Evolutionary conservation across 2,888 invertebrate species (phyloP).

Genomic region (Apodemia duryi): DNA sequence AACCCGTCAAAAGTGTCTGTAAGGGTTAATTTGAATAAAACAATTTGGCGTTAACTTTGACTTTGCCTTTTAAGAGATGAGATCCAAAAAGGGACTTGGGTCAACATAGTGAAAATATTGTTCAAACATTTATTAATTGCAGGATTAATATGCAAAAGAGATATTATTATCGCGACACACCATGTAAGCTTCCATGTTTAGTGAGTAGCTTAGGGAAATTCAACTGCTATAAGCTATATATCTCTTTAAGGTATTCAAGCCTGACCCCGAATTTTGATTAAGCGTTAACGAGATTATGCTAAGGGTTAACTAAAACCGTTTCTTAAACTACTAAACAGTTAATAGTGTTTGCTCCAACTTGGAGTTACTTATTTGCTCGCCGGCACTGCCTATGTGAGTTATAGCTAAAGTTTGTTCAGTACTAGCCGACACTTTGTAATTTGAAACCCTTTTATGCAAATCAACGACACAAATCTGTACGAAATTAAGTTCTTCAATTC

Average conservation of each 20-base stretch:
- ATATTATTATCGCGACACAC: neutral
- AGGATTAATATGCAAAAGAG: neutral
- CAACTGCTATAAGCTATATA: constrained; percentile 2
- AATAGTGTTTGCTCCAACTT: constrained; percentile 61
- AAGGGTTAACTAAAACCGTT: constrained; percentile 36
- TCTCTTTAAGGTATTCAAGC: constrained; percentile 47
- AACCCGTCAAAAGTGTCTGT: too few relatives aligned
- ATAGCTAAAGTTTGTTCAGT: constrained; percentile 48
- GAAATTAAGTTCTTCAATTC: neutral
- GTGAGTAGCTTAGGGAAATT: neutral
- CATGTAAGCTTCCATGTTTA: neutral
- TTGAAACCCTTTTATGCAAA: constrained; percentile 54
- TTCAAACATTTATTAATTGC: neutral
- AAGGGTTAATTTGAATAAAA: too few relatives aligned
- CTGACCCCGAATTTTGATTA: constrained; percentile 71
- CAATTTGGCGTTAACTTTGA: too few relatives aligned
- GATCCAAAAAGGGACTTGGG: too few relatives aligned
- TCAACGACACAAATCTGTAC: constrained; percentile 28
- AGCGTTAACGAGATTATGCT: constrained; percentile 66
- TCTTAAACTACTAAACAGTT: constrained; percentile 31
- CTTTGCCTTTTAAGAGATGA: too few relatives aligned
- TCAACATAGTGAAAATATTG: neutral
- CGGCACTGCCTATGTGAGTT: constrained; percentile 53
- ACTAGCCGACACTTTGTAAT: constrained; percentile 40
- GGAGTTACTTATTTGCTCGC: constrained; percentile 60